These are phyloP conservation scores for Conus betulinus DNA, from an alignment of 1,140 invertebrate genomes.

Conservation along the genomic window DNA sequence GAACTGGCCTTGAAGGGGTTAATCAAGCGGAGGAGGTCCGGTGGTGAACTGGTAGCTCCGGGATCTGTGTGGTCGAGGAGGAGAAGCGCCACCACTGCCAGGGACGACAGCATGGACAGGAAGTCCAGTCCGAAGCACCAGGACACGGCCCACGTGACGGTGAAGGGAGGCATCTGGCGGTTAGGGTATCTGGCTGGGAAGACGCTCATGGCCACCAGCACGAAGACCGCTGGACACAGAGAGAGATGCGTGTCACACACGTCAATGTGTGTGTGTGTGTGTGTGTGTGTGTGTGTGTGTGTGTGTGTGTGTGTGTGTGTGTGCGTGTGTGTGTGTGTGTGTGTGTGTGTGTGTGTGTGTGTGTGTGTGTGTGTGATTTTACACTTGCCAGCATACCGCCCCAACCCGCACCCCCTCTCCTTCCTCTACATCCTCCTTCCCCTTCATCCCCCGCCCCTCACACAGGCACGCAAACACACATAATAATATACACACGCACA, in stretches of 20 bases:
- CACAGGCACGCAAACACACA: too few relatives aligned
- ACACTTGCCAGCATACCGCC: too few relatives aligned
- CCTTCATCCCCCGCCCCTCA: too few relatives aligned
- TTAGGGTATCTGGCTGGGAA: not conserved
- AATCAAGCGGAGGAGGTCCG: too few relatives aligned
- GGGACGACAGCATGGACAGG: not conserved
- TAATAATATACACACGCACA: too few relatives aligned
- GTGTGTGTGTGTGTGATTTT: too few relatives aligned
- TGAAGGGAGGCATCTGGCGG: not conserved
- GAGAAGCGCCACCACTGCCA: not conserved
- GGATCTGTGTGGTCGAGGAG: not conserved
- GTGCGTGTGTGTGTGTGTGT: not conserved
- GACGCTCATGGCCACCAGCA: conserved; percentile 7
- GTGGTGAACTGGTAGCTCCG: not conserved
- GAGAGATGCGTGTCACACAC: not conserved
- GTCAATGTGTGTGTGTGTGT: not conserved
- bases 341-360: not conserved
- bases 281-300: not conserved
- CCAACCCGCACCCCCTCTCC: too few relatives aligned
- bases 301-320: not conserved
- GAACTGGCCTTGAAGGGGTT: too few relatives aligned
- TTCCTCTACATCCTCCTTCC: too few relatives aligned
- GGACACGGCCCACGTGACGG: conserved; percentile 24
- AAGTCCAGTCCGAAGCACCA: conserved; percentile 26
- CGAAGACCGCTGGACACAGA: not conserved